Base-by-base conservation (phyloP, 2,888 invertebrate species). In the Arctia plantaginis region DNA sequence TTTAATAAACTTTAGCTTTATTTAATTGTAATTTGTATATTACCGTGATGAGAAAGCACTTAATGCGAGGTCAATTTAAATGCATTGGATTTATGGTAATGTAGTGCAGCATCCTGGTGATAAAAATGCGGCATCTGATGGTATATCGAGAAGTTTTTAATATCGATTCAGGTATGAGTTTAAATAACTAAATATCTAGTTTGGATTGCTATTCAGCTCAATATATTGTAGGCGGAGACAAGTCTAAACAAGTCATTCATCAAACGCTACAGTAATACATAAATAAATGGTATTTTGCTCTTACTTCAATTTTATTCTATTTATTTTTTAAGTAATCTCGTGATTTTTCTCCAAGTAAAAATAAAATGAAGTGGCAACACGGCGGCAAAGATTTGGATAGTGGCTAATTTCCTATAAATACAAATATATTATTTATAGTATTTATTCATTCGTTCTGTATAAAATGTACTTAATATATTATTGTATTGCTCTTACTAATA, bases 241-340 rank as follows among this genome's bases (percentile, higher is more conserved):
- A 41, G 15, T 15, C n/a, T 33, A n/a, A 47, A 64, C 47, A n/a
- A 33, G 35, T 65, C 30, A 62, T 71, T 71, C 65, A 35, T 71
- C 35, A 71, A 39, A 47, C 44, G 55, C 71, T 27, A 13, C 39
- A 30, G 55, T 72, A 66, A 66, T 66, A 39, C 30, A 66, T 30
- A 55, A 66, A 66, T 33, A 69, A 69, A 72, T 55, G 39, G 41
- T 66, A 20, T n/a, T 72, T 39, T 72, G 20, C 27, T 72, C 20
- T 41, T 18, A 13, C n/a, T 71, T 33, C 41, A 69, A 70, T 55
- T 10, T 55, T n/a, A 74, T 55, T 10, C n/a, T n/a, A 74, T 55
- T 66, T 67, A 59, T 62, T 62, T 55, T 67, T 44, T 10, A 41
- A n/a, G 62, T 55, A 39, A 66, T 66, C 55, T n/a, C 59, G 39